phyloP scores from a whole-genome alignment of 2,797 vertebrate genomes.

The Enteromius thamalakanensis region DNA sequence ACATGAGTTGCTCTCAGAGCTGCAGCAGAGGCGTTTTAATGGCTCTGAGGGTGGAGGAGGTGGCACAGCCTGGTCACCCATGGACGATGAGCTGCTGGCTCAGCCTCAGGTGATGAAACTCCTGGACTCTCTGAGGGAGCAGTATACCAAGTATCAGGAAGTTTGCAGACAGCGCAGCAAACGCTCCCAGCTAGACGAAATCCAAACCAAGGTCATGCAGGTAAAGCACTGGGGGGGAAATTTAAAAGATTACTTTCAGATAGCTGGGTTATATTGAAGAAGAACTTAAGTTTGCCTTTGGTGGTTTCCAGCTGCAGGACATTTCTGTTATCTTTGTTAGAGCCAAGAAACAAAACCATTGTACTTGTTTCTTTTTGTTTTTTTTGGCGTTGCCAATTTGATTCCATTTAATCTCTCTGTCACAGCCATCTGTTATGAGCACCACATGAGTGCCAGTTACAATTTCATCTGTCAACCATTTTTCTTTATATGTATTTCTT shows the following conservation, averaged over 20 bases:
- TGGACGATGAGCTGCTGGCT: slow-evolving; percentile 96
- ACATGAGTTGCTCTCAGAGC: slow-evolving; percentile 93
- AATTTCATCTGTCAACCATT: slow-evolving; percentile 1
- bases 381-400: no score
- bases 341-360: neutral
- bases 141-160: slow-evolving; percentile 96
- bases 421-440: neutral
- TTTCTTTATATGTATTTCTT: neutral
- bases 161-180: slow-evolving; percentile 94
- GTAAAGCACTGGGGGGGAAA: slow-evolving; percentile 68
- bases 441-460: neutral
- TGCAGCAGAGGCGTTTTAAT: slow-evolving; percentile 95
- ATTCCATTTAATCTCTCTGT: neutral
- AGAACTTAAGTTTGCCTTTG: neutral
- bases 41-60: slow-evolving; percentile 86
- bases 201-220: slow-evolving; percentile 98
- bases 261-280: neutral
- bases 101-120: slow-evolving; percentile 99
- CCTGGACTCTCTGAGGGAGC: slow-evolving; percentile 91
- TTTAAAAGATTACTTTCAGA: neutral
- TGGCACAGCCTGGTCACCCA: slow-evolving; percentile 90
- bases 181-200: slow-evolving; percentile 93
- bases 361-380: neutral
- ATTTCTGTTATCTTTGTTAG: neutral
- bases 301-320: neutral